These are phyloP conservation scores for Acanthopagrus latus DNA, from an alignment of 2,797 vertebrate genomes.

Conservation along the genomic window DNA sequence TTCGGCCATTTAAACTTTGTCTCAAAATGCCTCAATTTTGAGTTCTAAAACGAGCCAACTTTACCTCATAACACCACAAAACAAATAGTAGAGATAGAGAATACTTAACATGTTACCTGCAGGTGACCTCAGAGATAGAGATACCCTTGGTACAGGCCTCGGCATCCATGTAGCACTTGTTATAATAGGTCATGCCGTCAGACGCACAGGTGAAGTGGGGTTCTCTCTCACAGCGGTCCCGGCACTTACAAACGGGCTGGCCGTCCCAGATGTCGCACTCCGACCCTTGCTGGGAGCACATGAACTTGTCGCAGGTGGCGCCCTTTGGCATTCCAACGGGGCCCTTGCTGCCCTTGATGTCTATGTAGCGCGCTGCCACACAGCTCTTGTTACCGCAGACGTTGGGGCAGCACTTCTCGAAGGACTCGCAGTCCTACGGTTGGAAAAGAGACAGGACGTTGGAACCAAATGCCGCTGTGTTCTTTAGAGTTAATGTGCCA, in stretches of 20 bases:
- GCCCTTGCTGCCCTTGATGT: conserved; percentile 92
- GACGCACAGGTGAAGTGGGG: conserved; percentile 99
- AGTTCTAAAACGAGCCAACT: conserved; percentile 27
- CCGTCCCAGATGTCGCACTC: conserved; percentile 99
- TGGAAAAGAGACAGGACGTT: conserved; percentile 14
- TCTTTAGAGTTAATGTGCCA: background rate
- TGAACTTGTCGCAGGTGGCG: conserved; percentile 95
- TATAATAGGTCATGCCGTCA: conserved; percentile 98
- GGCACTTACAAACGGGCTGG: conserved; percentile 97
- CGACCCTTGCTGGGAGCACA: conserved; percentile 97
- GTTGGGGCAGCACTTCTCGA: conserved; percentile 98
- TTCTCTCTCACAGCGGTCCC: conserved; percentile 96
- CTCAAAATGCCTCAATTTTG: conserved; percentile 3
- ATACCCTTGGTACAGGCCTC: conserved; percentile 97
- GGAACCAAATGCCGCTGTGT: background rate
- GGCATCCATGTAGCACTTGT: conserved; percentile 99
- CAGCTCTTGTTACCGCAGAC: conserved; percentile 98
- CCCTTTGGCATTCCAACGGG: conserved; percentile 95
- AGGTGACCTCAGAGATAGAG: conserved; percentile 94
- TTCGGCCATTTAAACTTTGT: background rate
- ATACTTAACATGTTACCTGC: conserved; percentile 88
- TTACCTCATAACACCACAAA: conserved; percentile 66
- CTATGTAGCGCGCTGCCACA: conserved; percentile 95
- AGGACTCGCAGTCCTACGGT: conserved; percentile 94
- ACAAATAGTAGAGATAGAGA: conserved; percentile 65